phyloP scores from a whole-genome alignment of 2,113 vertebrate genomes.

The Myocastor coypus region DNA sequence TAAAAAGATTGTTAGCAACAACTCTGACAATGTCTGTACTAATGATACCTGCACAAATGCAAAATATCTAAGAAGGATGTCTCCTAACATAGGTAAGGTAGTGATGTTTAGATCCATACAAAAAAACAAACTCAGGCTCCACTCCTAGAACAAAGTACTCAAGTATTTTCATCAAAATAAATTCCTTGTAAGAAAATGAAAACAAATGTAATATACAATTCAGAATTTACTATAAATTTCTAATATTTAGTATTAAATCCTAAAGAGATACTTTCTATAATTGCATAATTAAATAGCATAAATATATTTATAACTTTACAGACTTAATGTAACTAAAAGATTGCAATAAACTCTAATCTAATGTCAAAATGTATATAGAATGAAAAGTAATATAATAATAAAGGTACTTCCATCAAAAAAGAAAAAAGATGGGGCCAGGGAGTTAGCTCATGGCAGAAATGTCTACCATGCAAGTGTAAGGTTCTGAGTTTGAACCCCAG shows the following conservation, averaged over 20 bases:
- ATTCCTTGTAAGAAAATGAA: neutral
- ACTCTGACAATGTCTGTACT: neutral
- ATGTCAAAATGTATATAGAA: neutral
- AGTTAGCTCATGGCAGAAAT: no score
- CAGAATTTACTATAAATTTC: neutral
- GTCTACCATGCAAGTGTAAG: no score
- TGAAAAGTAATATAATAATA: neutral
- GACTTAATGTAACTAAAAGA: neutral
- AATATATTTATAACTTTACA: neutral
- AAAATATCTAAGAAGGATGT: neutral
- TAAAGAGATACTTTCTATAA: neutral
- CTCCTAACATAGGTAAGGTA: neutral
- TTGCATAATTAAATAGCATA: neutral
- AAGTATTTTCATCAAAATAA: conserved; percentile 15
- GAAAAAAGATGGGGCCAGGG: no score
- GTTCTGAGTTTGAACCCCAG: no score
- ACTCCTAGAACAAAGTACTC: neutral
- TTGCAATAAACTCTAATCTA: neutral
- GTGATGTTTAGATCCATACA: neutral
- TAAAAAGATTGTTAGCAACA: neutral
- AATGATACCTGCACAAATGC: neutral
- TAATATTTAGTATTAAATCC: neutral
- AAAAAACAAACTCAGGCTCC: neutral
- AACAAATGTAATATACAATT: neutral
- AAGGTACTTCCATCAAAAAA: neutral